Conservation (phyloP, 64 coral and sea anemone species). For the Porites australiensis region DNA sequence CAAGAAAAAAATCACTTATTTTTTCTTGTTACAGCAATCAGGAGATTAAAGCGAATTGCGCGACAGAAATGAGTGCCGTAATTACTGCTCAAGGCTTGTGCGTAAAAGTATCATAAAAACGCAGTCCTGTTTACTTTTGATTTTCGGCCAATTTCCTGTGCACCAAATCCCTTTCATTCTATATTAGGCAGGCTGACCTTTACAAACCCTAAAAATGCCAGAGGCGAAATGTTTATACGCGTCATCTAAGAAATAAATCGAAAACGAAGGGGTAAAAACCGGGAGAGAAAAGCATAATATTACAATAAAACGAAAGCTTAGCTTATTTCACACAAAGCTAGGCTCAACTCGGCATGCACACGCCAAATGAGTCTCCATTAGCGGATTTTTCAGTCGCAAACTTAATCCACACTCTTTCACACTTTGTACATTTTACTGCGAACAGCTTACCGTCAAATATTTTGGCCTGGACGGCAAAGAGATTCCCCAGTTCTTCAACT, state of each 20-base stretch:
- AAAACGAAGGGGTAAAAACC: neutral
- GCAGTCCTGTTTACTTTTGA: constrained; percentile 45
- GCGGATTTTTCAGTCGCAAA: constrained; percentile 24
- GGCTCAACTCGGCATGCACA: neutral
- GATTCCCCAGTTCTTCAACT: neutral
- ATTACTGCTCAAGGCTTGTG: constrained; percentile 13
- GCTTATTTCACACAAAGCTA: neutral
- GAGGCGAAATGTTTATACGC: neutral
- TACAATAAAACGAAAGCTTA: neutral
- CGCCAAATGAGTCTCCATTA: neutral
- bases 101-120: neutral
- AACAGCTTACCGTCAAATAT: constrained; percentile 37
- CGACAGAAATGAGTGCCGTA: neutral
- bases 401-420: constrained; percentile 18
- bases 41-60: neutral
- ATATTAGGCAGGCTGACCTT: constrained; percentile 19
- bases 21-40: neutral
- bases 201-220: neutral
- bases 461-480: constrained; percentile 18
- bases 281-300: neutral
- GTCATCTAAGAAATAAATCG: neutral
- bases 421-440: constrained; percentile 20
- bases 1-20: neutral
- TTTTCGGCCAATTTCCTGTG: constrained; percentile 55
- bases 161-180: constrained; percentile 24